Evolutionary conservation across 2,888 invertebrate species (phyloP).

Genomic region (Ypsolopha sequella): DNA sequence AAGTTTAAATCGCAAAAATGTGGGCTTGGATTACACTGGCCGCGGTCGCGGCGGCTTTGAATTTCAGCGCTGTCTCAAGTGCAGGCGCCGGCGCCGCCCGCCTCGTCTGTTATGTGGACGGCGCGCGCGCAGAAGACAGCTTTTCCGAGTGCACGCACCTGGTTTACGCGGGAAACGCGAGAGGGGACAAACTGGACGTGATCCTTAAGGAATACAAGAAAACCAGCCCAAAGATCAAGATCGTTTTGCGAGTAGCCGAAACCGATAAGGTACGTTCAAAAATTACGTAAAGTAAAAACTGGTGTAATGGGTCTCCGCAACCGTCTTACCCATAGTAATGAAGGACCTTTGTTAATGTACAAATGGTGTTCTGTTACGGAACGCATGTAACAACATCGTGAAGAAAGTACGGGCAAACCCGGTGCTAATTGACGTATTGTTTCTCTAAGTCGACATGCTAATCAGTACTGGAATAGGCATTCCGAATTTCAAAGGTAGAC

Average conservation of each 20-base stretch:
- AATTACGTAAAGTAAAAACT: background rate
- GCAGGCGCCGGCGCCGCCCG: conserved; percentile 62
- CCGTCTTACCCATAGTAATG: background rate
- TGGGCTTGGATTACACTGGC: conserved; percentile 47
- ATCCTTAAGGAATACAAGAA: conserved; percentile 61
- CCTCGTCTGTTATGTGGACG: conserved; percentile 56
- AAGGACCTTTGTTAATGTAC: background rate
- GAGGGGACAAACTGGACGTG: conserved; percentile 51
- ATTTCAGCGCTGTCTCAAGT: conserved; percentile 19
- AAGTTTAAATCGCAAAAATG: conserved; percentile 25
- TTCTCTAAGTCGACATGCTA: conserved; percentile 18
- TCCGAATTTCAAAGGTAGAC: background rate
- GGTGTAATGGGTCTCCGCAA: background rate
- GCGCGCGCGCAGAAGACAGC: conserved; percentile 30
- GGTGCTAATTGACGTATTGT: conserved; percentile 28
- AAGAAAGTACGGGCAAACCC: conserved; percentile 26
- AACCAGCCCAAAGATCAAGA: conserved; percentile 60
- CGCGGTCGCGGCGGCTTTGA: conserved; percentile 31
- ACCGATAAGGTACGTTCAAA: conserved; percentile 65
- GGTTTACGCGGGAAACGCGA: conserved; percentile 54
- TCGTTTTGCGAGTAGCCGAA: conserved; percentile 66
- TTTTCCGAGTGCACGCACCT: conserved; percentile 65
- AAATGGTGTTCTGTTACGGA: conserved; percentile 10
- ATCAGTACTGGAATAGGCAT: conserved; percentile 7
- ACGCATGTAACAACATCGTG: conserved; percentile 6